Conservation (phyloP, 2,888 invertebrate species). For the Aspidiotus rigidus region DNA sequence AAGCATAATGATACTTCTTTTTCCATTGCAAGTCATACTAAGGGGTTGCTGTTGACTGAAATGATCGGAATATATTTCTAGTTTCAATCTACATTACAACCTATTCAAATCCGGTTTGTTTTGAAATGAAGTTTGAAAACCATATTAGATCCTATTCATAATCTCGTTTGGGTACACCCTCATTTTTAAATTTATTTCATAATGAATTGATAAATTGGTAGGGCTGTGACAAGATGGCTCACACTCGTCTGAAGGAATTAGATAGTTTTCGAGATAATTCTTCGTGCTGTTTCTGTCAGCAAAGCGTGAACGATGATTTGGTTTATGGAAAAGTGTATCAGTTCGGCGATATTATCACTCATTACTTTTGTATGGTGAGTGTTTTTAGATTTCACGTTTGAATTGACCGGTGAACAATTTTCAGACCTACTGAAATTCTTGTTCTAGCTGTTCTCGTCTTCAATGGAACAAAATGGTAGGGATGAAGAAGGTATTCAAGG, state of each 20-base stretch:
- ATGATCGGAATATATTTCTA: too few species aligned
- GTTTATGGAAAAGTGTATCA: conserved; percentile 51
- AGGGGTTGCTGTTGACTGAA: too few species aligned
- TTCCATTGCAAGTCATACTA: too few species aligned
- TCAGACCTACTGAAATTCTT: conserved; percentile 15
- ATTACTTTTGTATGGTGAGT: conserved; percentile 68
- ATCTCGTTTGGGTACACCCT: too few species aligned
- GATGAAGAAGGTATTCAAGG: conserved; percentile 64
- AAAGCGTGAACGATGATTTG: conserved; percentile 48
- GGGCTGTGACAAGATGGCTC: neutral
- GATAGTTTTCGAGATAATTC: conserved; percentile 15
- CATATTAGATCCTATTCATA: too few species aligned
- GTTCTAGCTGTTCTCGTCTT: conserved; percentile 59
- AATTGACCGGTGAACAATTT: conserved; percentile 2
- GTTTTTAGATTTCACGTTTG: conserved; percentile 10
- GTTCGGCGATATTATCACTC: conserved; percentile 52
- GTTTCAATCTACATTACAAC: too few species aligned
- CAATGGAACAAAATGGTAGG: conserved; percentile 56
- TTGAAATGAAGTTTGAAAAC: too few species aligned
- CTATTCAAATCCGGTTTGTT: too few species aligned
- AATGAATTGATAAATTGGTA: too few species aligned
- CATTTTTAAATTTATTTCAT: too few species aligned
- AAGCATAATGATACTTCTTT: too few species aligned
- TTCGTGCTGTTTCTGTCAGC: conserved; percentile 51
- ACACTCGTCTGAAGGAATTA: conserved; percentile 2